Conservation (phyloP, 1,140 invertebrate species). For the Scylla paramamosain region DNA sequence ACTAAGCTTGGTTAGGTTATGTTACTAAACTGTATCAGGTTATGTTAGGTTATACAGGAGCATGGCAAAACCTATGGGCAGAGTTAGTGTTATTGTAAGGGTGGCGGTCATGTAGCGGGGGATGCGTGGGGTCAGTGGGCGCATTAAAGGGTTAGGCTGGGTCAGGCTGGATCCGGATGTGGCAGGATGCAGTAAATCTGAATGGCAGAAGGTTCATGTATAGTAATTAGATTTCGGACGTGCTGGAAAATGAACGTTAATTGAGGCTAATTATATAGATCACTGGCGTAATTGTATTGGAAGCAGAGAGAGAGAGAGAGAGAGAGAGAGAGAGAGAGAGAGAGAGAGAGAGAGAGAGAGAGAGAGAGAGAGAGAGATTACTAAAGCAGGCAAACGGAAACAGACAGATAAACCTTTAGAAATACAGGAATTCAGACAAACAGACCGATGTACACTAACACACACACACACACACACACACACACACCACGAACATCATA, state of each 20-base stretch:
- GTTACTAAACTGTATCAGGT: too few species aligned
- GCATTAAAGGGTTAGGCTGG: not conserved
- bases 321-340: constrained; percentile 34
- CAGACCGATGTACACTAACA: not conserved
- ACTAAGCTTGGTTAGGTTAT: too few species aligned
- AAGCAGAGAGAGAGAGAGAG: constrained; percentile 15
- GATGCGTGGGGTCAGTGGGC: too few species aligned
- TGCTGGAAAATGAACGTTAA: constrained; percentile 19
- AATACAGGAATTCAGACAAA: not conserved
- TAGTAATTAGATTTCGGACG: constrained; percentile 13
- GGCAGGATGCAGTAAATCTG: not conserved
- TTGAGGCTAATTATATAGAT: not conserved
- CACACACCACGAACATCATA: too few species aligned
- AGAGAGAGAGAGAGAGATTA: not conserved
- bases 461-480: too few species aligned
- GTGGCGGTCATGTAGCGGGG: too few species aligned
- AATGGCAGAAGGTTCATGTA: not conserved
- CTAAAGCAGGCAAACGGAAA: not conserved
- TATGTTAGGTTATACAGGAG: too few species aligned
- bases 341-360: constrained; percentile 17
- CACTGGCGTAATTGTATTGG: constrained; percentile 4
- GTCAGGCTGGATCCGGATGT: too few species aligned
- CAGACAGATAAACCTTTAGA: not conserved
- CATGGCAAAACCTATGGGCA: too few species aligned
- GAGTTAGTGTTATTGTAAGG: too few species aligned